Conservation (phyloP, 2,113 vertebrate species). For the Tyrannus savana region DNA sequence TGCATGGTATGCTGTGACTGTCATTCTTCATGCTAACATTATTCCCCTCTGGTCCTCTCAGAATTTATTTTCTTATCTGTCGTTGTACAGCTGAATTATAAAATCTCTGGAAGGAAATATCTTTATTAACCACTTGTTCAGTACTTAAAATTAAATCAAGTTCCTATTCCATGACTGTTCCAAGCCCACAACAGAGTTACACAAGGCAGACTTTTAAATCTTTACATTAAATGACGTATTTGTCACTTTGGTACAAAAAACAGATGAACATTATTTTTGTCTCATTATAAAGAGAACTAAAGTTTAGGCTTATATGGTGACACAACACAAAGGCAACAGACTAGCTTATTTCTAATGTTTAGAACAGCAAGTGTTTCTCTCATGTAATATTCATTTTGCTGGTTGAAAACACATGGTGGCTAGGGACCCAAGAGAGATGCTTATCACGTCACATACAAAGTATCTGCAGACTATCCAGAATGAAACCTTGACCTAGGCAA, state of each 20-base stretch:
- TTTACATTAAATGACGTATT: neutral
- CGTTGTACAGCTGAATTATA: neutral
- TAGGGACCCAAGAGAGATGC: neutral
- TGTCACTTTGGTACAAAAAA: neutral
- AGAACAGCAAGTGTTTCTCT: neutral
- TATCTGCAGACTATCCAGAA: neutral
- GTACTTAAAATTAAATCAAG: neutral
- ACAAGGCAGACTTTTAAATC: neutral
- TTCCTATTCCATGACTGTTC: neutral
- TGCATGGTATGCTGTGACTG: neutral
- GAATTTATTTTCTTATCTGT: constrained; percentile 9
- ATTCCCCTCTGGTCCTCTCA: neutral
- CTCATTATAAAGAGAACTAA: neutral
- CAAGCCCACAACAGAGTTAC: neutral
- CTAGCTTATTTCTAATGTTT: neutral
- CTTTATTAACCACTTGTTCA: neutral
- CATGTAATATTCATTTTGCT: neutral
- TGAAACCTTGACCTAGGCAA: neutral
- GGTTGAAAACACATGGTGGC: neutral
- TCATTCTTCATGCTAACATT: neutral
- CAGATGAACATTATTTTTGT: neutral
- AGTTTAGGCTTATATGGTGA: neutral
- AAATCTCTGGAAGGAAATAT: neutral
- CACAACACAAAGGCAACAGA: neutral
- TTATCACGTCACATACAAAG: neutral